Base-by-base conservation (phyloP, 2,888 invertebrate genomes). In the Vandiemenella viatica region DNA sequence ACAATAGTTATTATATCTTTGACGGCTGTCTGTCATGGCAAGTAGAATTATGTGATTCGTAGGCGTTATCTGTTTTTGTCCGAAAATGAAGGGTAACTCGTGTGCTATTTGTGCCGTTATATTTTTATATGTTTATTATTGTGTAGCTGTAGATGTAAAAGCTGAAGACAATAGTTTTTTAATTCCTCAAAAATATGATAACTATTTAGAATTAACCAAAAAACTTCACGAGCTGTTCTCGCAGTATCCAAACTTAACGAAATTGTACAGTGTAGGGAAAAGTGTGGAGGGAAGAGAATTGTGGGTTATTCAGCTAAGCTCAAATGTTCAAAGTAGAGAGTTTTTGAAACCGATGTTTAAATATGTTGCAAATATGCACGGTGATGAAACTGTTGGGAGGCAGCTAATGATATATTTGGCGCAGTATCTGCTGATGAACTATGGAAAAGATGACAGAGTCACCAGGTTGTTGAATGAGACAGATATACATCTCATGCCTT, bases 361-460 rank as follows among this genome's bases (percentile, higher is more conserved):
- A 63, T 89, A 85, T 69, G 85, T 95, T 51, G 93, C 85, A 10
- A 95, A 95, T 62, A 95, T 96, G 92, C 93, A 96, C 63, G 95
- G 95, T 3, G 93, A 95, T 62, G 95, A 95, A 67, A 76, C 87
- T 1, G 75, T 95, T 18, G 95, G 93, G 0, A 71, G 92, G 37
- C 81, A 93, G 64, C 64, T 93, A 55, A 69, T 90, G 57, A 70
- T 97, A 45, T 83, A 80, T 63, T 70, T 98, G 60, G 83, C 88
- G 0, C 78, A 88, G 58, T 83, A 93, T 67, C 72, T 99, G 48
- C 70, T 95, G 45, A 66, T 73, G 7, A 85, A 84, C 62, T 87
- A 86, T 62, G 80, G 79, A 3, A 77, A 70, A 49, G 74, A 76
- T 58, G 70, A 75, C 0, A 70, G 85, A 49, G 73, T 95, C 17